Percentiles rank a stretch among this genome's conserved stretches.
Evolutionary conservation across 2,888 invertebrate species (phyloP).

Genomic region (Lasioglossum zephyrum): DNA sequence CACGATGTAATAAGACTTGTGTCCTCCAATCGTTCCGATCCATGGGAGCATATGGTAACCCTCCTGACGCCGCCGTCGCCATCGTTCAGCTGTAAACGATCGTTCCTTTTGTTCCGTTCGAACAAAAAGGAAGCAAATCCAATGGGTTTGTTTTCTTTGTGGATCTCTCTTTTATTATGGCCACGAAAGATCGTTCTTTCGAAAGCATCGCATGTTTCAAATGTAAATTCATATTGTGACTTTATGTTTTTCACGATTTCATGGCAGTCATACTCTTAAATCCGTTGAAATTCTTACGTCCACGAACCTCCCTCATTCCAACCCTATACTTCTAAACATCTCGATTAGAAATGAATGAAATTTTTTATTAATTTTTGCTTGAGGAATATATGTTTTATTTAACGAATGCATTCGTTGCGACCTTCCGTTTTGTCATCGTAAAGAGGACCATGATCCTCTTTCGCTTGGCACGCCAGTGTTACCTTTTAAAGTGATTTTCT

Average conservation of each 20-base stretch:
- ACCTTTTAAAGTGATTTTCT: constrained; percentile 8
- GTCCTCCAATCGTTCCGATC: not conserved
- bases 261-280: not conserved
- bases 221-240: not conserved
- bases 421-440: not conserved
- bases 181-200: not conserved
- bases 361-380: not conserved
- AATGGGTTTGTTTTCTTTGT: not conserved
- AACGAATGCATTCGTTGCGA: not conserved
- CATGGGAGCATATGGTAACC: not conserved
- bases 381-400: not conserved
- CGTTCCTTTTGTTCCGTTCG: not conserved
- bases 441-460: not conserved
- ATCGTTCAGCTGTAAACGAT: not conserved
- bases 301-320: too few species aligned
- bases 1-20: not conserved
- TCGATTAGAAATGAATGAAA: not conserved
- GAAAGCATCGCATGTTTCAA: not conserved
- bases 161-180: not conserved
- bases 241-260: not conserved
- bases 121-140: not conserved
- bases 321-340: not conserved
- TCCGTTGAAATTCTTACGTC: too few species aligned
- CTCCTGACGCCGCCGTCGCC: not conserved
- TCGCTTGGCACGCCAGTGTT: not conserved